Evolutionary conservation across 2,113 vertebrate species (phyloP).

Genomic region (Dromas ardeola): DNA sequence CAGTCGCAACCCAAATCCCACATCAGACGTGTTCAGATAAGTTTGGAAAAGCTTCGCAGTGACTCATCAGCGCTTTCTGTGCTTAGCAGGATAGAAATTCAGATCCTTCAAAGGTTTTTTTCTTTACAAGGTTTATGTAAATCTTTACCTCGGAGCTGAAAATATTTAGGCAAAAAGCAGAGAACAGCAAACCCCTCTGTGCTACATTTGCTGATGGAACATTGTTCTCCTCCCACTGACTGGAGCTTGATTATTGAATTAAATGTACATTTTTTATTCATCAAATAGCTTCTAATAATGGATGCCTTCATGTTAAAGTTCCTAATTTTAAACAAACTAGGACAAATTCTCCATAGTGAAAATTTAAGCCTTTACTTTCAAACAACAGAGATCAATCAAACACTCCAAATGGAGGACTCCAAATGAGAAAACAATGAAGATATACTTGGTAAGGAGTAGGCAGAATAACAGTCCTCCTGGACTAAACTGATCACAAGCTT

Average conservation of each 20-base stretch:
- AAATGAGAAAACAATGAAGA: background rate
- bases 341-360: background rate
- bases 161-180: background rate
- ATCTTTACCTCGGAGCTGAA: background rate
- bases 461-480: background rate
- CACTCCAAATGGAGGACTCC: background rate
- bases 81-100: background rate
- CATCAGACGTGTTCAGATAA: background rate
- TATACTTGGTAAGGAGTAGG: background rate
- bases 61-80: background rate
- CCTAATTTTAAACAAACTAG: background rate
- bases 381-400: background rate
- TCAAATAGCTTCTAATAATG: background rate
- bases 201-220: background rate
- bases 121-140: background rate
- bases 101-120: background rate
- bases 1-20: background rate
- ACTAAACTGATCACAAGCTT: background rate
- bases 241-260: background rate
- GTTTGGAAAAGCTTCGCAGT: background rate
- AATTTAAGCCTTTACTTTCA: background rate
- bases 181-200: background rate
- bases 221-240: background rate
- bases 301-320: background rate
- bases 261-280: background rate